Conservation (phyloP, 2,888 invertebrate genomes). For the Xestoiulus laeticollis region DNA sequence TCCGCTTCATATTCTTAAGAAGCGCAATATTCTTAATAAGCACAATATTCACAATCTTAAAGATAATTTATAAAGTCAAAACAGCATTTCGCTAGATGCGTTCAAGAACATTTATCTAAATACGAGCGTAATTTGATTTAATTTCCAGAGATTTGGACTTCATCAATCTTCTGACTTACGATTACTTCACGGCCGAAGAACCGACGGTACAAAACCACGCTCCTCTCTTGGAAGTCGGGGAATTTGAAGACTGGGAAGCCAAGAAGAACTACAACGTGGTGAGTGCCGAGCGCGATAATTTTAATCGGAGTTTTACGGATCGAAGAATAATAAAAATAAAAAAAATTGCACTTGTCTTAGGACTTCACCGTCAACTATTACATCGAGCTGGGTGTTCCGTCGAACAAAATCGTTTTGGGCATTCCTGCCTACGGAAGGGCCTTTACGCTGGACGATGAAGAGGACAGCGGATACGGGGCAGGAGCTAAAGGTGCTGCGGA, state of each 20-base stretch:
- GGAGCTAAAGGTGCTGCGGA: constrained; percentile 91
- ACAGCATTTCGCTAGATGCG: no score
- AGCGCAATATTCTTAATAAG: no score
- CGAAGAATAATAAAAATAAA: neutral
- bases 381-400: constrained; percentile 63
- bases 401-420: constrained; percentile 64
- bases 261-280: constrained; percentile 89
- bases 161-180: constrained; percentile 90
- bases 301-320: neutral
- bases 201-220: constrained; percentile 92
- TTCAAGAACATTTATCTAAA: no score
- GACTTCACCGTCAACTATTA: constrained; percentile 65
- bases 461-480: constrained; percentile 84
- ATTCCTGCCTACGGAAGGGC: constrained; percentile 78
- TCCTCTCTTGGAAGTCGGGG: constrained; percentile 78
- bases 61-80: no score
- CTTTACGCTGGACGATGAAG: constrained; percentile 86
- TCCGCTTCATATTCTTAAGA: no score
- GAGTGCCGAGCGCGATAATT: no score
- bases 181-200: constrained; percentile 92
- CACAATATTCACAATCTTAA: no score
- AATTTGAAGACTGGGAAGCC: constrained; percentile 85
- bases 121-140: no score
- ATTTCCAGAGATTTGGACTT: constrained; percentile 81
- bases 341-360: constrained; percentile 57